phyloP scores from a whole-genome alignment of 2,113 vertebrate genomes.

The Phoenicopterus ruber region DNA sequence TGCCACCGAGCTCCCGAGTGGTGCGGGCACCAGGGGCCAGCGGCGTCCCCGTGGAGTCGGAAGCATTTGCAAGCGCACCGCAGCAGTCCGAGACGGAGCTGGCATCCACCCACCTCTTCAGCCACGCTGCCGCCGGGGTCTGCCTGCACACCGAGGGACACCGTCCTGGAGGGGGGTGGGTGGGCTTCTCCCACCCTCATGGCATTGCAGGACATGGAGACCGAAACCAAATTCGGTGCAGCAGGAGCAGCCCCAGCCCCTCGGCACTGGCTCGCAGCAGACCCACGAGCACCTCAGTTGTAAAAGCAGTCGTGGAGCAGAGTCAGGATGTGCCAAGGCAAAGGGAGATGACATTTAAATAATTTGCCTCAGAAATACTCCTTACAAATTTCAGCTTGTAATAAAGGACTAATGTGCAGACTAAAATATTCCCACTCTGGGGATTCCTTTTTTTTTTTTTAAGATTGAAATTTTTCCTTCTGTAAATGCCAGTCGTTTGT shows the following conservation, averaged over 20 bases:
- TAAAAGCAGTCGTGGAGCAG: background rate
- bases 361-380: background rate
- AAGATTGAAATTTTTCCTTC: background rate
- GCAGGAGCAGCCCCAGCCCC: background rate
- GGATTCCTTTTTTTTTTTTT: background rate
- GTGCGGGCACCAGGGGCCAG: background rate
- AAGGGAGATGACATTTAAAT: background rate
- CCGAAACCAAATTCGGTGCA: background rate
- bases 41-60: no score
- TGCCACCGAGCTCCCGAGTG: background rate
- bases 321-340: background rate
- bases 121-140: rapidly evolving
- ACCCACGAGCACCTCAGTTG: rapidly evolving
- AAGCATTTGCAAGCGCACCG: background rate
- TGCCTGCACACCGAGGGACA: background rate
- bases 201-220: background rate
- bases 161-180: rapidly evolving
- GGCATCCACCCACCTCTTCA: background rate
- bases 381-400: background rate
- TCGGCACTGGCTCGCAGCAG: rapidly evolving
- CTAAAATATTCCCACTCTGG: background rate
- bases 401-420: background rate
- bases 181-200: background rate
- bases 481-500: background rate
- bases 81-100: background rate